Conservation (phyloP, 2,113 vertebrate genomes). For the Strigops habroptila region DNA sequence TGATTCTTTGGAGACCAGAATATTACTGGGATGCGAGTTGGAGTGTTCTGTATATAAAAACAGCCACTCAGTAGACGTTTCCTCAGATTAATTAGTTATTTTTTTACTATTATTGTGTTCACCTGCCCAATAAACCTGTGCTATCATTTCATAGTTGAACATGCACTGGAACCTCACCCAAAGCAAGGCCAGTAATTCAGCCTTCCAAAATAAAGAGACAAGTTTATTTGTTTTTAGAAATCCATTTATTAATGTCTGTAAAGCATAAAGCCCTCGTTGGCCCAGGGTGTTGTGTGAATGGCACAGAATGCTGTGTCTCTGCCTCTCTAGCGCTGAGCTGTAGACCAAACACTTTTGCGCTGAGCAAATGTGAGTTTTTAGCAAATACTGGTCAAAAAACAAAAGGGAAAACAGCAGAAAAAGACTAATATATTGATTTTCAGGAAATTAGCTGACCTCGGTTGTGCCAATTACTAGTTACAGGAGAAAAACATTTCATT, state of each 20-base stretch:
- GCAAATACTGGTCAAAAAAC: slow-evolving; percentile 46
- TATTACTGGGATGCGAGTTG: neutral
- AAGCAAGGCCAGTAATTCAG: neutral
- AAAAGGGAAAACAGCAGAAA: neutral
- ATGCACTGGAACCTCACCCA: neutral
- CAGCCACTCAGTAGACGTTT: neutral
- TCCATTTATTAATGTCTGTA: neutral
- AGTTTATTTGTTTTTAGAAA: neutral
- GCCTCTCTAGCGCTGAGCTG: neutral
- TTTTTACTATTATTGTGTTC: neutral
- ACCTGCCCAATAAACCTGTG: neutral
- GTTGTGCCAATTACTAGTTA: slow-evolving; percentile 25
- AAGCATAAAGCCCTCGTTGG: neutral
- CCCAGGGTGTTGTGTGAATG: neutral
- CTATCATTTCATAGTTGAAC: neutral
- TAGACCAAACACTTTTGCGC: slow-evolving; percentile 55
- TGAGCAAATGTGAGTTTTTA: neutral
- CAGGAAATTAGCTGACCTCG: slow-evolving; percentile 57
- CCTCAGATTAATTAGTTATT: neutral
- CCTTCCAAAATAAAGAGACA: neutral
- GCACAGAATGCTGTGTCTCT: slow-evolving; percentile 20
- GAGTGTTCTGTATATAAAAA: neutral
- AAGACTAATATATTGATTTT: slow-evolving; percentile 7
- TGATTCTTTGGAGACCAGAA: neutral
- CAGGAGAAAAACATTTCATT: slow-evolving; percentile 44